phyloP scores from a whole-genome alignment of 1,140 invertebrate genomes.

The Plutomurus gul region DNA sequence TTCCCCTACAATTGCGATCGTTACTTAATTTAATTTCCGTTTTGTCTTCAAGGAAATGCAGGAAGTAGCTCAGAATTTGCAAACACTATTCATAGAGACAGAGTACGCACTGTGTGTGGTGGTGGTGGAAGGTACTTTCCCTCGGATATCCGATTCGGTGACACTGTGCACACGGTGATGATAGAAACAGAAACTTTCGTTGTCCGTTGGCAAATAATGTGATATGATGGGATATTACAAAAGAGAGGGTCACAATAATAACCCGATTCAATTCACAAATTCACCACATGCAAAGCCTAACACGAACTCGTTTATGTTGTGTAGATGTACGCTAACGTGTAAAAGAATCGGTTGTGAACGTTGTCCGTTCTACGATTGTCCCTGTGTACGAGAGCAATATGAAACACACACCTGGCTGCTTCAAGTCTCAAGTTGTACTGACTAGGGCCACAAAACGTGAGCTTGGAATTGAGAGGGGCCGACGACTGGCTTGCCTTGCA shows the following conservation, averaged over 20 bases:
- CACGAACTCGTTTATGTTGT: background rate
- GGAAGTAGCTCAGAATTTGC: background rate
- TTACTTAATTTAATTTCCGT: constrained; percentile 4
- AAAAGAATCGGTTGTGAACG: too few relatives aligned
- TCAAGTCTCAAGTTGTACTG: constrained; percentile 20
- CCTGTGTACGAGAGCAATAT: constrained; percentile 2
- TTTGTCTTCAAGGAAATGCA: background rate
- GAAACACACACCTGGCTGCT: constrained; percentile 22
- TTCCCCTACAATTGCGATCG: background rate
- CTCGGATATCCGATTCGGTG: constrained; percentile 25
- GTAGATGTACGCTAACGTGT: too few relatives aligned
- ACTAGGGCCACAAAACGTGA: background rate
- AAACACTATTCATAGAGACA: too few relatives aligned
- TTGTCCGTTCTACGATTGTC: too few relatives aligned
- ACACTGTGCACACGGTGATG: background rate
- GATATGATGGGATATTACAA: background rate
- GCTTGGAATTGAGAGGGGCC: background rate
- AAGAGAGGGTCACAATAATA: constrained; percentile 27
- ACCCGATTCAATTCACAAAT: constrained; percentile 27
- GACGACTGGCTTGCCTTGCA: background rate
- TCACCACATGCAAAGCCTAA: constrained; percentile 4
- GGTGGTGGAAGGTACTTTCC: too few relatives aligned
- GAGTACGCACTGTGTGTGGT: too few relatives aligned
- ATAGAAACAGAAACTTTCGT: background rate
- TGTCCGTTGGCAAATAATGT: constrained; percentile 21